Evolutionary conservation across 1,140 invertebrate species (phyloP).

Genomic region (Eriosoma lanigerum): DNA sequence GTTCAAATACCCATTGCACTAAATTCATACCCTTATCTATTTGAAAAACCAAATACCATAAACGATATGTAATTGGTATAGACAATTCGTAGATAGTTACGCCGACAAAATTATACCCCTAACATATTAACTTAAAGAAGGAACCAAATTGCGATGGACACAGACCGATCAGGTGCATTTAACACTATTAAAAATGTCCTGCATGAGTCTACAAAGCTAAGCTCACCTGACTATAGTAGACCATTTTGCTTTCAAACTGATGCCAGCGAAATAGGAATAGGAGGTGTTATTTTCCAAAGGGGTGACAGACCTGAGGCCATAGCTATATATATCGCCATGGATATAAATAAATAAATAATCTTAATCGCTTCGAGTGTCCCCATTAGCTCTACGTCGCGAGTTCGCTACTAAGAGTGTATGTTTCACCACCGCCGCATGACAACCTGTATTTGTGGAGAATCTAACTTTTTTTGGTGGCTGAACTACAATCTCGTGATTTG

Average conservation of each 20-base stretch:
- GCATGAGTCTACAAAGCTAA: not conserved
- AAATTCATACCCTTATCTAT: not conserved
- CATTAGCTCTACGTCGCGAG: too few species aligned
- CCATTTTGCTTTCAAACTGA: not conserved
- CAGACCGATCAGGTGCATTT: not conserved
- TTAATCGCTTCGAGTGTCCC: too few species aligned
- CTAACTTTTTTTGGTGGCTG: too few species aligned
- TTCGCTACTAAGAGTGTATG: too few species aligned
- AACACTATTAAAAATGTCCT: not conserved
- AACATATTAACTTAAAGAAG: conserved; percentile 1
- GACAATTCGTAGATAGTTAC: conserved; percentile 1
- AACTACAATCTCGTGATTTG: too few species aligned
- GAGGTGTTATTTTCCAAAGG: not conserved
- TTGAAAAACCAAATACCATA: not conserved
- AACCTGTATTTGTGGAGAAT: too few species aligned
- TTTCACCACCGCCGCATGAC: too few species aligned
- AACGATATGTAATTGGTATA: conserved; percentile 5
- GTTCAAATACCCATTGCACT: not conserved
- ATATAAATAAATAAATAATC: too few species aligned
- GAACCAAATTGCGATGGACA: not conserved
- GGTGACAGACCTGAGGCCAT: not conserved
- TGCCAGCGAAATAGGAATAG: not conserved
- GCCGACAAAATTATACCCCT: not conserved
- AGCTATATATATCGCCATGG: too few species aligned
- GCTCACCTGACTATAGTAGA: not conserved